These are phyloP conservation scores for Cylindroiulus punctatus DNA, from an alignment of 2,888 invertebrate species.

Conservation along the genomic window DNA sequence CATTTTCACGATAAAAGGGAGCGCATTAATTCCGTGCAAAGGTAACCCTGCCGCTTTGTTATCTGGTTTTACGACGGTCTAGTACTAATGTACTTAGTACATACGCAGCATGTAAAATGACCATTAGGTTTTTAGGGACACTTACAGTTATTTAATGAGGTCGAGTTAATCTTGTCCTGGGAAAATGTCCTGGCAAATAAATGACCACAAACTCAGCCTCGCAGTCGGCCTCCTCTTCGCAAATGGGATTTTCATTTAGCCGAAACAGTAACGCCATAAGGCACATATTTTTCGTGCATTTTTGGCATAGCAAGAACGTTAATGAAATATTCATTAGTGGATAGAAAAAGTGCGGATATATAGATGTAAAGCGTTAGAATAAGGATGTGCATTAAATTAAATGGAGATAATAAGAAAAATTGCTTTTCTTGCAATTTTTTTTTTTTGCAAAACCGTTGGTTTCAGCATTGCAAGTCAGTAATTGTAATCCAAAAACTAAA, in stretches of 20 bases:
- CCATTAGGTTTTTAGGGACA: constrained; percentile 42
- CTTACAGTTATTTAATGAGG: constrained; percentile 15
- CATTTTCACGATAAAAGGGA: constrained; percentile 11
- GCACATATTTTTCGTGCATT: background rate
- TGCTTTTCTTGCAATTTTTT: background rate
- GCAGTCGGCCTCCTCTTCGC: background rate
- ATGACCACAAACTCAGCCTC: constrained; percentile 33
- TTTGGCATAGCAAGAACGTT: background rate
- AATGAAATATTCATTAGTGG: background rate
- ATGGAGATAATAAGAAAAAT: background rate
- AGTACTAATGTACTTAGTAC: constrained; percentile 29
- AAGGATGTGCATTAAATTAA: background rate
- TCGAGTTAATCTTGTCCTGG: constrained; percentile 37
- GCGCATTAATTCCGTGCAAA: background rate
- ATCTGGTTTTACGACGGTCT: constrained; percentile 13
- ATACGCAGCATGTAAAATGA: constrained; percentile 43
- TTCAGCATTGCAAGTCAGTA: no score
- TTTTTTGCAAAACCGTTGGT: no score
- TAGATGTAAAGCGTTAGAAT: background rate
- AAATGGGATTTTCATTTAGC: background rate
- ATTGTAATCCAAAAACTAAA: no score
- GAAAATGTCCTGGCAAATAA: constrained; percentile 29
- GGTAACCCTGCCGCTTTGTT: constrained; percentile 10
- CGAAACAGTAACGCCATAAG: background rate
- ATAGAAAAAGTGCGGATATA: background rate